A percentile compares a stretch with the other conserved stretches of the same genome.
Evolutionary conservation across 1,140 invertebrate species (phyloP).

Genomic region (Zeugodacus cucurbitae): DNA sequence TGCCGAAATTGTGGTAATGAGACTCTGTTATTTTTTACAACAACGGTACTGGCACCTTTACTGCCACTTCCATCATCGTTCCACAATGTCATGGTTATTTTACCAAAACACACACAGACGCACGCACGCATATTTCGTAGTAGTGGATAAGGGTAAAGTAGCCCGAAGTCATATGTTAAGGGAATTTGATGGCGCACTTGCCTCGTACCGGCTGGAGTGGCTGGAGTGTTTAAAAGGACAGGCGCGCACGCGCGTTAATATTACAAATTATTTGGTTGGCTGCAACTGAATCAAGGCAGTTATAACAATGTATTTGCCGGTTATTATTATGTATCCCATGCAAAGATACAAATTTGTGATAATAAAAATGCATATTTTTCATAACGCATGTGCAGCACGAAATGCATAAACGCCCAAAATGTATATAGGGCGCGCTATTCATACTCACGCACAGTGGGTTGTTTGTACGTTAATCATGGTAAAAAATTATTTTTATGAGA

Average conservation of each 20-base stretch:
- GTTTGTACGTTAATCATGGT: neutral
- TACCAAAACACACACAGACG: neutral
- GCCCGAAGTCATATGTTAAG: neutral
- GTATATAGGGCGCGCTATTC: neutral
- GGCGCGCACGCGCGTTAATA: constrained; percentile 6
- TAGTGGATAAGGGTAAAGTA: neutral
- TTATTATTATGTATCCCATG: neutral
- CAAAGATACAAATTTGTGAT: constrained; percentile 37
- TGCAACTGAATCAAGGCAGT: constrained; percentile 14
- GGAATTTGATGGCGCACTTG: neutral
- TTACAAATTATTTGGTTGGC: neutral
- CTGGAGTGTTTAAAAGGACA: neutral
- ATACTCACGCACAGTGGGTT: neutral
- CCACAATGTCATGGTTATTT: neutral
- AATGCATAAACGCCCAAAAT: neutral
- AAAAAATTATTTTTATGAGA: too few relatives aligned
- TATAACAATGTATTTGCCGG: neutral
- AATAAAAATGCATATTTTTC: constrained; percentile 27
- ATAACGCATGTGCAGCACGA: neutral
- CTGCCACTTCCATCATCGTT: constrained; percentile 5
- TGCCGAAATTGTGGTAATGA: constrained; percentile 38
- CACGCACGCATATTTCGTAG: too few relatives aligned
- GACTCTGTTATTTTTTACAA: neutral
- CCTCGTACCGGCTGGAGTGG: neutral
- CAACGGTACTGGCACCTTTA: constrained; percentile 1